Evolutionary conservation across 2,113 vertebrate genomes (phyloP), one percentile per base, ranked within the genome.

Genomic region (Campylomormyrus numenius): DNA sequence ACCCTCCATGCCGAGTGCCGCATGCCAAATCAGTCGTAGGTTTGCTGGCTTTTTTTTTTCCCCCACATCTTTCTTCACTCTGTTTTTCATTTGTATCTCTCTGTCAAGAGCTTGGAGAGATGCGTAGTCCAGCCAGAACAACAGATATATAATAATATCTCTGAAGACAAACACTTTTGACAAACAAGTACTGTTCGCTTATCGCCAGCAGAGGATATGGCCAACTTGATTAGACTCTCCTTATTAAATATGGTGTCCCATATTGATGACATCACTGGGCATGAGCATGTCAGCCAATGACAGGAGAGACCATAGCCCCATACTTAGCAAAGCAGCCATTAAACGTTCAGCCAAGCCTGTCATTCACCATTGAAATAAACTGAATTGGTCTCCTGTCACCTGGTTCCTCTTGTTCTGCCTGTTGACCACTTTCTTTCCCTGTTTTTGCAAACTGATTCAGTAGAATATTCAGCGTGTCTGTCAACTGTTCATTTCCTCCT

Each of bases 1-100:
- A 90, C 80, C 92, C 56, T 77, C 17, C 62, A 88, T 84, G 6
- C 89, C 53, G 83, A 91, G 77, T 90, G 89, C 95, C 94, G 96
- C 95, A 96, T 96, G 96, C 92, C 95, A 92, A 93, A 95, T 95
- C 95, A 94, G 92, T 66, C 27, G 88, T 77, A 56, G 88, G 58
- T 89, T 89, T 88, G 58, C 42, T 70, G 15, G 11, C 27, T 35
- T 39, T 17, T 70, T 31, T 39, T 77, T 5, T 48, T 5, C 11
- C 17, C 35, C 35, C 35, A 39, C 35, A 19, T 80, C 39, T 88
- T n/a, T 13, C 10, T 70, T 27, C n/a, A 31, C 27, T 31, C n/a
- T 70, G n/a, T 87, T 19, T n/a, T 87, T 39, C 27, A 39, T 87
- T 35, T 42, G 1, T 9, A 53, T 87, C 13, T 53, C 49, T 87